These are phyloP conservation scores for Merluccius polli DNA, from an alignment of 2,797 vertebrate species.

Conservation along the genomic window DNA sequence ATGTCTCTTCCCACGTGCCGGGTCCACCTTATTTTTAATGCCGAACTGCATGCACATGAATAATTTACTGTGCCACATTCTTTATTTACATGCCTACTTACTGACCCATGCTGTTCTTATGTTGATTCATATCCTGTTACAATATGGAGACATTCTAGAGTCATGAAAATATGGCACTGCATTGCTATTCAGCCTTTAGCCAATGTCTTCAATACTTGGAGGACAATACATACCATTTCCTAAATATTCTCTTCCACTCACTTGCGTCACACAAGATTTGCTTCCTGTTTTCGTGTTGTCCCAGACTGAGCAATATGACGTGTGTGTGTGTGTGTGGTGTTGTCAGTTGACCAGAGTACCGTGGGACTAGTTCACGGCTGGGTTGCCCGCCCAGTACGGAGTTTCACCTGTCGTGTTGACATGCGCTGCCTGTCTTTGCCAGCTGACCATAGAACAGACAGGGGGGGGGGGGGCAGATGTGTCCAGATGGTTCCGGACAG, in stretches of 20 bases:
- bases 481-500: constrained; percentile 70
- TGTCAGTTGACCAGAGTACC: constrained; percentile 5
- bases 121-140: background rate
- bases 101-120: background rate
- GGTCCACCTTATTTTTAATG: background rate
- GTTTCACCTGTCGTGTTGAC: constrained; percentile 70
- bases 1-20: background rate
- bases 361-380: constrained; percentile 53
- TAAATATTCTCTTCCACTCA: background rate
- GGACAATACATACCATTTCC: background rate
- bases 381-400: constrained; percentile 35
- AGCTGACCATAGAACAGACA: constrained; percentile 23
- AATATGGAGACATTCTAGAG: background rate
- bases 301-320: too few relatives aligned
- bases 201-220: background rate
- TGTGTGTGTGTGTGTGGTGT: background rate
- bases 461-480: constrained; percentile 22
- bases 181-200: background rate
- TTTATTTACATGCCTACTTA: background rate
- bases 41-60: background rate
- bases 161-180: background rate
- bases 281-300: background rate
- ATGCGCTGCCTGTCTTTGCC: constrained; percentile 56
- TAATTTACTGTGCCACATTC: background rate
- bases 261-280: background rate